phyloP scores from a whole-genome alignment of 1,140 invertebrate genomes.

The Listronotus oregonensis region DNA sequence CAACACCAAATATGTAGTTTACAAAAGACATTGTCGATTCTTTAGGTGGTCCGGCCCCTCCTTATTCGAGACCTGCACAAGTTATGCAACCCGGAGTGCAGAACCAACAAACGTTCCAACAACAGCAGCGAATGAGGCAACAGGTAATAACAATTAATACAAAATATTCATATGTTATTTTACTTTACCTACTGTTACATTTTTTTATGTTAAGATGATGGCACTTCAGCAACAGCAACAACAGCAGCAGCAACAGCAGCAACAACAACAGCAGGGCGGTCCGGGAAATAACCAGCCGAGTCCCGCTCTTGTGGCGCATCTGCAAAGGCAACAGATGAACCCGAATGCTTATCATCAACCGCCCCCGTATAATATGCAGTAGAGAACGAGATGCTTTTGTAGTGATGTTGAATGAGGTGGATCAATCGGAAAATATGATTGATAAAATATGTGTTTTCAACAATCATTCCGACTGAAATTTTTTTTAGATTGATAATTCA shows the following conservation, averaged over 20 bases:
- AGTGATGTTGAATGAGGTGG: no score
- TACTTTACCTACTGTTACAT: not conserved
- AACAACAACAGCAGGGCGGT: slow-evolving; percentile 49
- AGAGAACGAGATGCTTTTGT: not conserved
- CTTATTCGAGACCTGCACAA: slow-evolving; percentile 52
- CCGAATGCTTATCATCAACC: slow-evolving; percentile 53
- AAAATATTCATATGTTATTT: no score
- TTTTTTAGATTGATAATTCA: no score
- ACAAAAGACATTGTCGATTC: slow-evolving; percentile 1
- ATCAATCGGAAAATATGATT: no score
- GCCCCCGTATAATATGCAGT: slow-evolving; percentile 51
- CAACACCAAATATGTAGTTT: not conserved
- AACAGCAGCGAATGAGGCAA: slow-evolving; percentile 44
- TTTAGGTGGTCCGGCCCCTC: slow-evolving; percentile 50
- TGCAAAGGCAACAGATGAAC: slow-evolving; percentile 53
- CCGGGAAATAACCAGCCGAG: slow-evolving; percentile 48
- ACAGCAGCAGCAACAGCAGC: slow-evolving; percentile 50
- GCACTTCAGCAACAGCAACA: slow-evolving; percentile 46
- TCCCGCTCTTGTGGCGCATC: slow-evolving; percentile 49
- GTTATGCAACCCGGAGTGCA: slow-evolving; percentile 47
- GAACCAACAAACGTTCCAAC: slow-evolving; percentile 47
- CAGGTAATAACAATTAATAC: slow-evolving; percentile 27
- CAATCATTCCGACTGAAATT: no score
- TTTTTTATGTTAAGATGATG: not conserved
- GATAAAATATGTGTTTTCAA: no score